Percentiles rank a stretch among this genome's conserved stretches.
These are phyloP conservation scores for Cyphomyrus discorhynchus DNA, from an alignment of 2,113 vertebrate genomes.

Conservation along the genomic window DNA sequence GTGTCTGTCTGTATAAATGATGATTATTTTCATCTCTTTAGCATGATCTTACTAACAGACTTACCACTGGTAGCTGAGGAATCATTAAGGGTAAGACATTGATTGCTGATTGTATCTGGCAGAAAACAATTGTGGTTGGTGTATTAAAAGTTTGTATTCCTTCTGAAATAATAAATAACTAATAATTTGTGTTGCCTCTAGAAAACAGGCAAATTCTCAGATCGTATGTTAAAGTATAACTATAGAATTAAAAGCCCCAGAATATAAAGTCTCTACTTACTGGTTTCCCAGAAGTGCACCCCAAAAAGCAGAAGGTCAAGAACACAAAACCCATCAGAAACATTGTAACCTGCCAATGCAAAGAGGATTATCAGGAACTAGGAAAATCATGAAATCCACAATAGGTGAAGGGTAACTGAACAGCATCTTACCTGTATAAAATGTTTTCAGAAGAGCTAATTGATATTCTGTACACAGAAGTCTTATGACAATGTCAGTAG, in stretches of 20 bases:
- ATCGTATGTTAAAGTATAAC: not conserved
- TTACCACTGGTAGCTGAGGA: slow-evolving; percentile 7
- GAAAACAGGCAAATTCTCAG: not conserved
- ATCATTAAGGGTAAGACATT: not conserved
- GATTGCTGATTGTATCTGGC: not conserved
- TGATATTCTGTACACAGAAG: not conserved
- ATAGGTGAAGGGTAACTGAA: not conserved
- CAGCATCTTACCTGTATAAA: slow-evolving; percentile 6
- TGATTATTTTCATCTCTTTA: not conserved
- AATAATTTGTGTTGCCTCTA: not conserved
- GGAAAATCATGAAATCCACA: not conserved
- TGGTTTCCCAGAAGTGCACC: not conserved
- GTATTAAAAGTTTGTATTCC: not conserved
- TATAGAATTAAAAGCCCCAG: not conserved
- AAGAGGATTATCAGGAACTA: not conserved
- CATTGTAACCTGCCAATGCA: not conserved
- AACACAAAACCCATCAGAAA: not conserved
- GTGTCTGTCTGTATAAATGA: not conserved
- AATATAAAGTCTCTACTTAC: slow-evolving; percentile 7
- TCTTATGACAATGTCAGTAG: not conserved
- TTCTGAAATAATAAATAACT: not conserved
- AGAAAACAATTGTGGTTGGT: not conserved
- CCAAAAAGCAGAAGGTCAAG: not conserved
- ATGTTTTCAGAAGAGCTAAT: not conserved
- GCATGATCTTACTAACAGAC: not conserved